These are phyloP conservation scores for Anagyrus pseudococci DNA, from an alignment of 2,888 invertebrate genomes.

Conservation along the genomic window DNA sequence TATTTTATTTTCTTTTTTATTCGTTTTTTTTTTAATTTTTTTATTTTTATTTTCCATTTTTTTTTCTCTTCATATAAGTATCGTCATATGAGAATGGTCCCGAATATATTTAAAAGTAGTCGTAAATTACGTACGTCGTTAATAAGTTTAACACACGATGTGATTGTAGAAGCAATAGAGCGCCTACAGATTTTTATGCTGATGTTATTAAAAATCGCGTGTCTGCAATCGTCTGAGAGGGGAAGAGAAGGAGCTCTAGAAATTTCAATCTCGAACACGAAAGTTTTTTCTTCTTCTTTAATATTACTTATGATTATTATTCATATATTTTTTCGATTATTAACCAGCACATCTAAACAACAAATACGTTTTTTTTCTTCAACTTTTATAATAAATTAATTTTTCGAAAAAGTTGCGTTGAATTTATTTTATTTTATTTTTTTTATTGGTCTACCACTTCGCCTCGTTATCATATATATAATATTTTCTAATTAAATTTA, in stretches of 20 bases:
- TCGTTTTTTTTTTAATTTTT: slow-evolving; percentile 21
- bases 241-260: slow-evolving; percentile 22
- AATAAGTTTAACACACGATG: slow-evolving; percentile 28
- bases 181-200: slow-evolving; percentile 19
- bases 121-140: slow-evolving; percentile 39
- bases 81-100: slow-evolving; percentile 56
- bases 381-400: slow-evolving; percentile 1
- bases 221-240: slow-evolving; percentile 10
- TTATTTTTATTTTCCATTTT: slow-evolving; percentile 21
- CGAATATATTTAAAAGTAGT: slow-evolving; percentile 56
- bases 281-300: slow-evolving; percentile 15
- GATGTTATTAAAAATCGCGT: slow-evolving; percentile 14
- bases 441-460: neutral
- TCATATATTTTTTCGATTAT: neutral
- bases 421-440: slow-evolving; percentile 4
- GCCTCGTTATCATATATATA: neutral
- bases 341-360: no score
- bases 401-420: slow-evolving; percentile 16
- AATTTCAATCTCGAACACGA: slow-evolving; percentile 37
- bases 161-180: slow-evolving; percentile 32
- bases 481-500: slow-evolving; percentile 10
- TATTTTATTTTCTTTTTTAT: slow-evolving; percentile 20
- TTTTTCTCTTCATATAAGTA: slow-evolving; percentile 23
- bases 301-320: neutral
- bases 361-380: neutral